Evolutionary conservation across 2,888 invertebrate genomes (phyloP).

Genomic region (Xestia xanthographa): DNA sequence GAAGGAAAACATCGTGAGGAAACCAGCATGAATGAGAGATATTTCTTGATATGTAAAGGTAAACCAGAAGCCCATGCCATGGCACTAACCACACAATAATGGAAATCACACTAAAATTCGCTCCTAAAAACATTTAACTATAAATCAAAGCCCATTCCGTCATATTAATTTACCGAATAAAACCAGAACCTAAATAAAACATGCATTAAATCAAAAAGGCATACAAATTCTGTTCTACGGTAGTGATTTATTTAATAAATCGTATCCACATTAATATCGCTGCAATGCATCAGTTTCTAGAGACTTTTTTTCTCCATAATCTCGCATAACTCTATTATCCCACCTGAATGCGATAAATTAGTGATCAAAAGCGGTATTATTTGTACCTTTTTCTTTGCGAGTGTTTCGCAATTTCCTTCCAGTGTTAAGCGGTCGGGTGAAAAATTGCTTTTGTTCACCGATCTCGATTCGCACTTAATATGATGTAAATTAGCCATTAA

Average conservation of each 20-base stretch:
- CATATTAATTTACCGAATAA: background rate
- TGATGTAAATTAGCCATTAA: constrained; percentile 59
- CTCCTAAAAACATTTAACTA: background rate
- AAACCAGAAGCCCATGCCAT: too few relatives aligned
- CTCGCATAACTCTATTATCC: constrained; percentile 38
- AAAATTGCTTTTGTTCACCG: constrained; percentile 66
- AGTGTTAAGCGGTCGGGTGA: constrained; percentile 58
- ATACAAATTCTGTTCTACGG: background rate
- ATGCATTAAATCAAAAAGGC: background rate
- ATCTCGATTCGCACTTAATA: constrained; percentile 54
- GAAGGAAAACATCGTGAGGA: too few relatives aligned
- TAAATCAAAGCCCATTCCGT: background rate
- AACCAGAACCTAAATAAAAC: background rate
- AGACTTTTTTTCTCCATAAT: constrained; percentile 17
- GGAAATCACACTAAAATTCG: background rate
- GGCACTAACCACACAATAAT: background rate
- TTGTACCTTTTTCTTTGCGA: constrained; percentile 49
- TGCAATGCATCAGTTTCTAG: constrained; percentile 19
- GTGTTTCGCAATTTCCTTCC: constrained; percentile 49
- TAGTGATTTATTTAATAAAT: background rate
- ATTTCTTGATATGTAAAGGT: too few relatives aligned
- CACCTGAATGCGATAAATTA: constrained; percentile 53
- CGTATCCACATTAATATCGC: constrained; percentile 11
- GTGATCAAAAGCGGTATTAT: constrained; percentile 43
- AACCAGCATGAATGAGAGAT: too few relatives aligned